phyloP scores from a whole-genome alignment of 2,888 invertebrate species.

The Syritta pipiens region DNA sequence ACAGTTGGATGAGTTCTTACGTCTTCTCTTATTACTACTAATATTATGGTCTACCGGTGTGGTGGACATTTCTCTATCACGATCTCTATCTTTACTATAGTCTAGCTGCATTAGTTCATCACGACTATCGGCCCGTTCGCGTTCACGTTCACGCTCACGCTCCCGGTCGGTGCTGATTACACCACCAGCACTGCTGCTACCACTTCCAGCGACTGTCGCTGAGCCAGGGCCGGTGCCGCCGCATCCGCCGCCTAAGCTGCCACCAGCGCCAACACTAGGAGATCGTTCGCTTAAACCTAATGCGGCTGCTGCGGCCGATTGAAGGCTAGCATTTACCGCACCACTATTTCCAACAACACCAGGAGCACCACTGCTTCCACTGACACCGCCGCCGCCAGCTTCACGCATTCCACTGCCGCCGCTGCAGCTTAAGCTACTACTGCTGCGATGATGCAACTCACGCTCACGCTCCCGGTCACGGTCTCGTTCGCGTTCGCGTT shows the following conservation, averaged over 20 bases:
- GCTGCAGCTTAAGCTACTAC: constrained; percentile 76
- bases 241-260: constrained; percentile 75
- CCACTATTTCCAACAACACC: constrained; percentile 74
- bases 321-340: constrained; percentile 74
- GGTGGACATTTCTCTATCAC: constrained; percentile 81
- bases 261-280: constrained; percentile 78
- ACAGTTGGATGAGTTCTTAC: constrained; percentile 83
- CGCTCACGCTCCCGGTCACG: constrained; percentile 75
- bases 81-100: constrained; percentile 80
- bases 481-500: constrained; percentile 72
- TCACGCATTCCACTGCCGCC: constrained; percentile 73
- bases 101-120: constrained; percentile 79
- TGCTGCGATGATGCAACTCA: constrained; percentile 77
- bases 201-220: constrained; percentile 69
- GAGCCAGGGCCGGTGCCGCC: constrained; percentile 72
- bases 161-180: constrained; percentile 75
- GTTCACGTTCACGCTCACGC: constrained; percentile 70
- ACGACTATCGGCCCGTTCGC: constrained; percentile 76
- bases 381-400: constrained; percentile 54
- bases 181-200: constrained; percentile 73
- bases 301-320: constrained; percentile 74
- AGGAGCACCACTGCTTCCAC: constrained; percentile 73
- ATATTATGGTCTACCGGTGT: constrained; percentile 79
- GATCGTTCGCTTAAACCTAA: constrained; percentile 78
- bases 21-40: constrained; percentile 82